These are phyloP conservation scores for Hemithea aestivaria DNA, from an alignment of 2,888 invertebrate species.

Conservation along the genomic window DNA sequence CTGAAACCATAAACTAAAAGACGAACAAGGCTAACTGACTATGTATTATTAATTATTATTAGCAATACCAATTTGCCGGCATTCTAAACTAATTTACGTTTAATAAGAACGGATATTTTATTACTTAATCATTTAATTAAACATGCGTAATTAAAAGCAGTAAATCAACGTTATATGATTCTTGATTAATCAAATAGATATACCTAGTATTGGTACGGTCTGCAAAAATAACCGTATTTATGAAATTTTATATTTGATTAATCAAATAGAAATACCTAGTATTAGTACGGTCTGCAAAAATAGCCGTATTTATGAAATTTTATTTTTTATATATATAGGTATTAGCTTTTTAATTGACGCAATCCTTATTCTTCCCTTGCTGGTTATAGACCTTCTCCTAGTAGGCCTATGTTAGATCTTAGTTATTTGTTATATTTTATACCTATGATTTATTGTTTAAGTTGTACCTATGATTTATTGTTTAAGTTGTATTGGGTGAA, in stretches of 20 bases:
- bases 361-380: too few relatives aligned
- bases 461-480: too few relatives aligned
- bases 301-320: too few relatives aligned
- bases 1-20: too few relatives aligned
- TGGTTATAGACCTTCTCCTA: too few relatives aligned
- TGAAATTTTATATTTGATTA: too few relatives aligned
- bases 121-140: conserved; percentile 38
- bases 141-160: conserved; percentile 34
- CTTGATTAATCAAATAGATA: conserved; percentile 39
- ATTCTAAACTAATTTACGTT: conserved; percentile 15
- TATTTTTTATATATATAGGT: conserved; percentile 31
- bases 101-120: conserved; percentile 29
- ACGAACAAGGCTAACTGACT: conserved; percentile 6
- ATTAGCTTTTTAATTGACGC: too few relatives aligned
- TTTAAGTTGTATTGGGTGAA: too few relatives aligned
- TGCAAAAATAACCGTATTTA: conserved; percentile 10
- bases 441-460: too few relatives aligned
- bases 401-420: too few relatives aligned
- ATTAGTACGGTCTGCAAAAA: conserved; percentile 18
- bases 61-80: conserved; percentile 10
- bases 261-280: conserved; percentile 29
- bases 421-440: too few relatives aligned
- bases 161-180: conserved; percentile 38
- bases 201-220: conserved; percentile 13
- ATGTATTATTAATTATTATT: neutral